Percentiles rank a stretch among this genome's conserved stretches.
Conservation (phyloP, 2,797 vertebrate species). For the Clarias laeviceps region DNA sequence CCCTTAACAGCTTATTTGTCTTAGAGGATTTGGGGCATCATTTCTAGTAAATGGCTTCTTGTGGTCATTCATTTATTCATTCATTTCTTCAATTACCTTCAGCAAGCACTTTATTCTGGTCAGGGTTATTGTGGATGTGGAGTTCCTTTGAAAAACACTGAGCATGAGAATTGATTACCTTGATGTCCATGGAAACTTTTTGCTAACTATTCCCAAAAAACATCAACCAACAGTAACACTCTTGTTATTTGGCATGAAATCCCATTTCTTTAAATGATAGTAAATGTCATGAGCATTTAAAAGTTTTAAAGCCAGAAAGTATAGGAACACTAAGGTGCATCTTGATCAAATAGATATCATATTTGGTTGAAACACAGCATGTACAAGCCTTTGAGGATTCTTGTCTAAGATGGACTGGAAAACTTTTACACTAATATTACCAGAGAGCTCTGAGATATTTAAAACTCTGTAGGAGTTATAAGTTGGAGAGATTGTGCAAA, state of each 20-base stretch:
- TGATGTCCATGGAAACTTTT: background rate
- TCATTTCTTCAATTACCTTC: background rate
- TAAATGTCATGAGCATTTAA: background rate
- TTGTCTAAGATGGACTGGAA: background rate
- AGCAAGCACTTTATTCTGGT: background rate
- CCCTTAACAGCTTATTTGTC: background rate
- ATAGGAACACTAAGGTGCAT: background rate
- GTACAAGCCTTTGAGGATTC: background rate
- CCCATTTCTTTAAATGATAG: background rate
- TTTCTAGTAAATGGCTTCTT: background rate
- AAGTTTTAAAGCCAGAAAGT: background rate
- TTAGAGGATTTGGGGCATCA: background rate
- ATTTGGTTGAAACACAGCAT: background rate
- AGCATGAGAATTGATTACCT: background rate
- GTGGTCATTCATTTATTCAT: conserved; percentile 4
- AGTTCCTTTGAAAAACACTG: background rate
- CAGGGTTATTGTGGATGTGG: background rate
- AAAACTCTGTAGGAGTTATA: background rate
- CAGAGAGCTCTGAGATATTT: background rate
- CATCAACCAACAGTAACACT: background rate
- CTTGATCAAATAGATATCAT: background rate
- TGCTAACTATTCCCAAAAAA: background rate
- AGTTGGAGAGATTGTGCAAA: conserved; percentile 60
- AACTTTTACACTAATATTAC: background rate
- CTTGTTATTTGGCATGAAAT: background rate